phyloP scores from a whole-genome alignment of 2,113 vertebrate species.

The Lophochroa leadbeateri region DNA sequence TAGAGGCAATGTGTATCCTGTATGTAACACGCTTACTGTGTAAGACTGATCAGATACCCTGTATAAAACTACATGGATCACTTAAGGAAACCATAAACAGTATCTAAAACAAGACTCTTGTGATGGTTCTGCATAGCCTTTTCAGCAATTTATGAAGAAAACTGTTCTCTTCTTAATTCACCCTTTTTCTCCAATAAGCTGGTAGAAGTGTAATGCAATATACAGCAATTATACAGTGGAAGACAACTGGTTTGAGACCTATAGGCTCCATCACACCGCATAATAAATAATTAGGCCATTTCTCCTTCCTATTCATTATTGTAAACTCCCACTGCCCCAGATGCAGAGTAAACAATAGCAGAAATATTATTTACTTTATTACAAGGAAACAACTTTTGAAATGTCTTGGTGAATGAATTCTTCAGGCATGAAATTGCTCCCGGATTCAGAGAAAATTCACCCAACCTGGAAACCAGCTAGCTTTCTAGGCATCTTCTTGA shows the following conservation, averaged over 20 bases:
- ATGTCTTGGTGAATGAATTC: not conserved
- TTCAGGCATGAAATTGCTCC: not conserved
- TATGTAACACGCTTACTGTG: rapidly evolving
- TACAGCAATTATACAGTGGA: not conserved
- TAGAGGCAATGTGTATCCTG: not conserved
- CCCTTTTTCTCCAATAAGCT: not conserved
- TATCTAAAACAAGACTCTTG: not conserved
- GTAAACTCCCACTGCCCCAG: not conserved
- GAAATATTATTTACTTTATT: not conserved
- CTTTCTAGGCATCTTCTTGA: not conserved
- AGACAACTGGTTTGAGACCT: not conserved
- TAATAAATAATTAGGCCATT: not conserved
- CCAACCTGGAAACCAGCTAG: not conserved
- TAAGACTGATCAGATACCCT: not conserved
- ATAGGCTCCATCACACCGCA: not conserved
- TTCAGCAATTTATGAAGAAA: not conserved
- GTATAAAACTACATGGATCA: not conserved
- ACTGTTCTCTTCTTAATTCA: not conserved
- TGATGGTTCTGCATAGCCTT: not conserved
- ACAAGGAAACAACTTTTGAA: not conserved
- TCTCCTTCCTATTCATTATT: not conserved
- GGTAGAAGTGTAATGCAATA: not conserved
- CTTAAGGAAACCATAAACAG: not conserved
- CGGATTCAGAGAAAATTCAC: not conserved
- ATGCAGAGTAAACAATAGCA: not conserved